Evolutionary conservation across 2,797 vertebrate genomes (phyloP).

Genomic region (Enteromius argenteus): DNA sequence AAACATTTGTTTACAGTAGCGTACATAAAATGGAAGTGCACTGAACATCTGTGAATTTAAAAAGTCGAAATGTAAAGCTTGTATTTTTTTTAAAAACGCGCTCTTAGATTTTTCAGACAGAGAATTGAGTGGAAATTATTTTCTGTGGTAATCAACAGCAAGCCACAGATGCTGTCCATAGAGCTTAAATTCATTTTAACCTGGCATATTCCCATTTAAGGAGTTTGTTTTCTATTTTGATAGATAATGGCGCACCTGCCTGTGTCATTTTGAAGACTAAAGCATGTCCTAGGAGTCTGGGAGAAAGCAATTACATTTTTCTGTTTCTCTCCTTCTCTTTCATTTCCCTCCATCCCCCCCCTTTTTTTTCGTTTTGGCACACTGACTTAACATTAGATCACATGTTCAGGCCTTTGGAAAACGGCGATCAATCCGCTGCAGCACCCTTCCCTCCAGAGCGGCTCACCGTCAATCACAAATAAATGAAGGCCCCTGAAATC

Average conservation of each 20-base stretch:
- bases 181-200: slow-evolving; percentile 2
- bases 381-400: slow-evolving; percentile 67
- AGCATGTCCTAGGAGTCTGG: slow-evolving; percentile 5
- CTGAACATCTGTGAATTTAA: background rate
- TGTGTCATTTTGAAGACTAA: slow-evolving; percentile 5
- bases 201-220: background rate
- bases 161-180: slow-evolving; percentile 15
- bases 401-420: slow-evolving; percentile 61
- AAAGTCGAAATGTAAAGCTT: background rate
- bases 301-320: slow-evolving; percentile 62
- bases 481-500: slow-evolving; percentile 59
- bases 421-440: slow-evolving; percentile 65
- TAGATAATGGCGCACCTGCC: slow-evolving; percentile 11
- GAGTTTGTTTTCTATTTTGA: slow-evolving; percentile 28
- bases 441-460: slow-evolving; percentile 56
- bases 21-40: background rate
- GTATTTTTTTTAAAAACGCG: background rate
- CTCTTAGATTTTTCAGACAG: background rate
- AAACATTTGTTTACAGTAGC: background rate
- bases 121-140: background rate
- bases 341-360: slow-evolving; percentile 15
- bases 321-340: slow-evolving; percentile 45
- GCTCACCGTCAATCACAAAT: slow-evolving; percentile 62
- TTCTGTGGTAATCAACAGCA: background rate
- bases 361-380: slow-evolving; percentile 39